These are phyloP conservation scores for Opisthocomus hoazin DNA, from an alignment of 2,113 vertebrate species.

Conservation along the genomic window DNA sequence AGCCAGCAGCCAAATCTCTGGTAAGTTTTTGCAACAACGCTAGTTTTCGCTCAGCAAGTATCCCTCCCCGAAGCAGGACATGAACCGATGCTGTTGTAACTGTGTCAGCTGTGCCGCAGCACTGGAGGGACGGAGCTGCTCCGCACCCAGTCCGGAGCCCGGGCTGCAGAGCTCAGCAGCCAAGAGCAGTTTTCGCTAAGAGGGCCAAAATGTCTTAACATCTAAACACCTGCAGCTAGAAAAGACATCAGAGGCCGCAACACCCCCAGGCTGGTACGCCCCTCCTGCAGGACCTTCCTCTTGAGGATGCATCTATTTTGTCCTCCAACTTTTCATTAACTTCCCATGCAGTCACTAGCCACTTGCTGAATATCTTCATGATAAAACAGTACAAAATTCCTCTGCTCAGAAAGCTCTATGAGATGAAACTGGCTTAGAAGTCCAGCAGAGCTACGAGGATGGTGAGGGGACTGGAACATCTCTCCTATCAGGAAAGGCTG, in stretches of 20 bases:
- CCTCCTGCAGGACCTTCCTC: background rate
- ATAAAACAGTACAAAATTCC: background rate
- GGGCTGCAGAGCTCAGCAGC: background rate
- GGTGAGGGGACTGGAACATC: no score
- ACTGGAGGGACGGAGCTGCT: background rate
- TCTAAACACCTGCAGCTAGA: background rate
- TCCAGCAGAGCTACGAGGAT: no score
- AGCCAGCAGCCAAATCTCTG: background rate
- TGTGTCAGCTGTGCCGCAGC: background rate
- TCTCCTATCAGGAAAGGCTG: no score
- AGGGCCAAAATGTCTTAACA: no score
- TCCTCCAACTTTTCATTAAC: background rate
- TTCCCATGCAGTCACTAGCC: background rate
- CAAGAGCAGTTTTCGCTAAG: background rate
- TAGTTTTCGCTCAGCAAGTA: background rate
- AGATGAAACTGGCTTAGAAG: background rate
- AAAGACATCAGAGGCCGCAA: fast-evolving
- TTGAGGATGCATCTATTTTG: background rate
- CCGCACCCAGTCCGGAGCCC: background rate
- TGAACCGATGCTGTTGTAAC: background rate
- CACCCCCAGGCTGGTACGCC: fast-evolving
- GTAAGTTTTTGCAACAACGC: background rate
- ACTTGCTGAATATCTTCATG: background rate
- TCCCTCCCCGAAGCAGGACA: background rate
- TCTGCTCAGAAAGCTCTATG: background rate